These are phyloP conservation scores for Microchirus variegatus DNA, from an alignment of 2,797 vertebrate genomes.

Conservation along the genomic window DNA sequence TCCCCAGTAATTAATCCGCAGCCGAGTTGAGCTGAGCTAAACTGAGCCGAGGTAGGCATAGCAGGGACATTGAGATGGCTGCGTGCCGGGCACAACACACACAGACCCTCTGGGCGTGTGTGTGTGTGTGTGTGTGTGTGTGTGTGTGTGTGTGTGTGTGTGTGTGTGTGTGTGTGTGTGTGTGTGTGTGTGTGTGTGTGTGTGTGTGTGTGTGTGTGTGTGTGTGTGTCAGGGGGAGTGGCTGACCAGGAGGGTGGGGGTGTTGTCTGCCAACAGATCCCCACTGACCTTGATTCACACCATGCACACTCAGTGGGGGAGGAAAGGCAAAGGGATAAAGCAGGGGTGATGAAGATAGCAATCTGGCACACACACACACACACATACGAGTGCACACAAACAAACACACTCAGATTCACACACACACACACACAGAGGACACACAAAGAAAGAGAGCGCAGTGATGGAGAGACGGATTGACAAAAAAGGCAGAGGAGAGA, in stretches of 20 bases:
- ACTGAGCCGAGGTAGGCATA: slow-evolving; percentile 56
- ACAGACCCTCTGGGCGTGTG: slow-evolving; percentile 38
- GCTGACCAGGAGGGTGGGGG: slow-evolving; percentile 4
- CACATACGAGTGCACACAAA: slow-evolving; percentile 28
- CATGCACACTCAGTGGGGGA: slow-evolving; percentile 39
- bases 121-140: slow-evolving; percentile 20
- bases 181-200: slow-evolving; percentile 26
- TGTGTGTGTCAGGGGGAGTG: slow-evolving; percentile 4
- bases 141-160: slow-evolving; percentile 26
- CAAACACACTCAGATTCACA: slow-evolving; percentile 26
- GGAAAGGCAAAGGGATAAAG: background rate
- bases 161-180: slow-evolving; percentile 26
- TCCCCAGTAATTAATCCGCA: slow-evolving; percentile 83
- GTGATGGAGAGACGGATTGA: slow-evolving; percentile 33
- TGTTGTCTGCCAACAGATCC: slow-evolving; percentile 68
- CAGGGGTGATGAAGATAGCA: slow-evolving; percentile 32
- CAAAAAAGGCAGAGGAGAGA: slow-evolving; percentile 28
- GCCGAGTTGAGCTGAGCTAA: slow-evolving; percentile 68
- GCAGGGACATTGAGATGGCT: slow-evolving; percentile 53
- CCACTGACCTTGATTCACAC: slow-evolving; percentile 80
- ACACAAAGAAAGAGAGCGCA: slow-evolving; percentile 1
- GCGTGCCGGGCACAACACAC: slow-evolving; percentile 43
- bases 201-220: slow-evolving; percentile 26
- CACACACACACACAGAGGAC: slow-evolving; percentile 14
- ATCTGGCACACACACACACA: slow-evolving; percentile 50